Percentiles rank a stretch among this genome's conserved stretches.
Evolutionary conservation across 1,140 invertebrate genomes (phyloP).

Genomic region (Panulirus ornatus): DNA sequence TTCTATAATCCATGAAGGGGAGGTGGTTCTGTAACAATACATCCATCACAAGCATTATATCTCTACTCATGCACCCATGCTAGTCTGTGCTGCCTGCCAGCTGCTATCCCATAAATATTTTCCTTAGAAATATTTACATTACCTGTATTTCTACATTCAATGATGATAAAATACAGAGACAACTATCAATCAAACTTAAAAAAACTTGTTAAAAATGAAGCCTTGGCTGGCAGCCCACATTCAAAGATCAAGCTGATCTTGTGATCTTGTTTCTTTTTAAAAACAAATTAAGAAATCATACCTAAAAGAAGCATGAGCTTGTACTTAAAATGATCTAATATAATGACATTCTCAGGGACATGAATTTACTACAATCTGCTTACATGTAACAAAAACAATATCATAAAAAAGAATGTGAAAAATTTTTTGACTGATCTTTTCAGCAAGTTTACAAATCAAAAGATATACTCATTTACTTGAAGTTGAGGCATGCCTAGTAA

Average conservation of each 20-base stretch:
- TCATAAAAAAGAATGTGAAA: neutral
- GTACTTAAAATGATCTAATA: slow-evolving; percentile 40
- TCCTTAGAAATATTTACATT: neutral
- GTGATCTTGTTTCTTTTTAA: slow-evolving; percentile 16
- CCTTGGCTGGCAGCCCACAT: slow-evolving; percentile 42
- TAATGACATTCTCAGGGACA: slow-evolving; percentile 40
- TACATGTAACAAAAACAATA: neutral
- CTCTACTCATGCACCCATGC: slow-evolving; percentile 60
- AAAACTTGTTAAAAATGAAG: neutral
- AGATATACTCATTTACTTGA: neutral
- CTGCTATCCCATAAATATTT: slow-evolving; percentile 12
- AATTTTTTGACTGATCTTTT: neutral
- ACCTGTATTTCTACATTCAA: neutral
- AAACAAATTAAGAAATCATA: slow-evolving; percentile 26
- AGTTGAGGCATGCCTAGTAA: neutral
- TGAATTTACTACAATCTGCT: neutral
- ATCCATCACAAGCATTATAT: slow-evolving; percentile 70
- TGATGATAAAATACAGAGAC: neutral
- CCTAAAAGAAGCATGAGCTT: slow-evolving; percentile 38
- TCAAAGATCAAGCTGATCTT: slow-evolving; percentile 29
- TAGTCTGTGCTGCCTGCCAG: slow-evolving; percentile 27
- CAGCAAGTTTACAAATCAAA: slow-evolving; percentile 23
- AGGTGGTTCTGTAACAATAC: slow-evolving; percentile 70
- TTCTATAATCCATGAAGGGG: slow-evolving; percentile 70
- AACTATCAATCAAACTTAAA: neutral